Percentiles rank a stretch among this genome's conserved stretches.
These are phyloP conservation scores for Sweltsa coloradensis DNA, from an alignment of 1,140 invertebrate genomes.

Conservation along the genomic window DNA sequence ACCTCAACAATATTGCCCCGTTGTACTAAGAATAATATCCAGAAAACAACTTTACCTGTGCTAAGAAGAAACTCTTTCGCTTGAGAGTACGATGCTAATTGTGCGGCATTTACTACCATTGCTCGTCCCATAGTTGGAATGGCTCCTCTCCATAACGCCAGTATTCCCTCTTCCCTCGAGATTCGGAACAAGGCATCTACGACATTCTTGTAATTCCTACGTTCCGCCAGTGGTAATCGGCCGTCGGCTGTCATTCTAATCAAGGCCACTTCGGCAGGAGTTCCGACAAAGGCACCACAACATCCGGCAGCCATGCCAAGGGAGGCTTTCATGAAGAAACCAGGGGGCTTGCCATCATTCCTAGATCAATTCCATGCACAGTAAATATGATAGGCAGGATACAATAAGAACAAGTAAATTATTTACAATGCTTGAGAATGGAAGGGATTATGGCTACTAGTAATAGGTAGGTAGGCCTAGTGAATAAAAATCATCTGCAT, in stretches of 20 bases:
- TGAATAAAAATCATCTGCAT: too few species aligned
- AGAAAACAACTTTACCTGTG: conserved; percentile 7
- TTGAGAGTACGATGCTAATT: conserved; percentile 94
- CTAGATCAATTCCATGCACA: too few species aligned
- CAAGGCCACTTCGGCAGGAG: conserved; percentile 85
- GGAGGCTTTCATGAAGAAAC: conserved; percentile 47
- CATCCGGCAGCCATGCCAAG: conserved; percentile 78
- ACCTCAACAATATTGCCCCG: neutral
- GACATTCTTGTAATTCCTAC: conserved; percentile 89
- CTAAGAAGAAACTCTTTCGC: conserved; percentile 52
- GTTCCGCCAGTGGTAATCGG: conserved; percentile 67
- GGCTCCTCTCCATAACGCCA: conserved; percentile 82
- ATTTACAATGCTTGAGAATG: too few species aligned
- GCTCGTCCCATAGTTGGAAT: conserved; percentile 63
- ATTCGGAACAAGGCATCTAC: conserved; percentile 84
- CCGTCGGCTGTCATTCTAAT: conserved; percentile 97
- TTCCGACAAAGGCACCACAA: conserved; percentile 82
- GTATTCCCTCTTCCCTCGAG: conserved; percentile 76
- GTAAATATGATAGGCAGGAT: too few species aligned
- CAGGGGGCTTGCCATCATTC: conserved; percentile 44
- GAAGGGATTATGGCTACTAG: too few species aligned
- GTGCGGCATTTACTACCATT: conserved; percentile 96
- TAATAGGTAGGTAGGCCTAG: too few species aligned
- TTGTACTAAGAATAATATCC: too few species aligned
- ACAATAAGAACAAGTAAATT: too few species aligned